phyloP scores from a whole-genome alignment of 2,113 vertebrate species.

The Numenius arquata region DNA sequence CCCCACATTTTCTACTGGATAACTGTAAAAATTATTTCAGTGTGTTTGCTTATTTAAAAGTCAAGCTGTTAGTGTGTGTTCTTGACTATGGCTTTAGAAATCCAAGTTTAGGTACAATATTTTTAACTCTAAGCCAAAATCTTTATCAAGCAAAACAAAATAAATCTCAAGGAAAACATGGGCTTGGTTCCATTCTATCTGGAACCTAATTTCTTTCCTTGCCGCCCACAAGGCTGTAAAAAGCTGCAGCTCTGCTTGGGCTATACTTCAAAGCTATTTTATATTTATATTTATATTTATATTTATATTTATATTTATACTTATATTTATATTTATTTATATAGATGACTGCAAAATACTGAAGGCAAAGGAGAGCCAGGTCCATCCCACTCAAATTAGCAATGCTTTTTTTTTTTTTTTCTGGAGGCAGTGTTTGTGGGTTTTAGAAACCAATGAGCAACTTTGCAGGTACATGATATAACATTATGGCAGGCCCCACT shows the following conservation, averaged over 20 bases:
- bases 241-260: background rate
- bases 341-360: background rate
- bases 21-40: background rate
- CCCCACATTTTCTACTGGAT: background rate
- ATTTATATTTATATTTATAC: too few species aligned
- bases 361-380: background rate
- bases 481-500: background rate
- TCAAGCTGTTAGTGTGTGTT: background rate
- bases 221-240: background rate
- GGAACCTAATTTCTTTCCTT: background rate
- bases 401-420: background rate
- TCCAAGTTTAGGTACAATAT: background rate
- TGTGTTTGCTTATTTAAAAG: background rate
- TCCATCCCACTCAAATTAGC: background rate
- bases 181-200: background rate
- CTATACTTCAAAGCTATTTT: background rate
- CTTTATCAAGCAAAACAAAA: background rate
- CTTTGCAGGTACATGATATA: background rate
- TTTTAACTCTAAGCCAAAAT: background rate
- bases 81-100: background rate
- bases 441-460: conserved; percentile 4
- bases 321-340: too few species aligned
- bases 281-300: background rate
- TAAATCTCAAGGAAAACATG: background rate
- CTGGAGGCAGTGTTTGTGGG: background rate